Conservation (phyloP, 2,113 vertebrate species). For the Cynoglossus semilaevis region DNA sequence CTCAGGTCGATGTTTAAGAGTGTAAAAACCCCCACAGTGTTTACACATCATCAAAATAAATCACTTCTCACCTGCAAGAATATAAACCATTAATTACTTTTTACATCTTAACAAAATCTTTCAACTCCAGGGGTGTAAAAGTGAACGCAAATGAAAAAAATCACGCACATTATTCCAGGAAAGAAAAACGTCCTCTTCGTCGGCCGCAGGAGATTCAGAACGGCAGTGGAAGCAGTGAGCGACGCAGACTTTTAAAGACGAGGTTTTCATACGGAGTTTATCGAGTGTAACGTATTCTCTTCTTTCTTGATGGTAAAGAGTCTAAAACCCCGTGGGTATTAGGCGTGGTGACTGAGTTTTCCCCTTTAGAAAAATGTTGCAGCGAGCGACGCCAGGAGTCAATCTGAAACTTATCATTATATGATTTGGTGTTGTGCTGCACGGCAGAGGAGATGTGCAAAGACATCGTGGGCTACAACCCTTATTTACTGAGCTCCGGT, state of each 20-base stretch:
- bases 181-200: background rate
- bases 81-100: background rate
- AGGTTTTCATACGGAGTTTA: constrained; percentile 33
- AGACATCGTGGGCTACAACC: constrained; percentile 37
- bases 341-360: constrained; percentile 38
- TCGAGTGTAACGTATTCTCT: constrained; percentile 29
- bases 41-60: constrained; percentile 5
- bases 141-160: background rate
- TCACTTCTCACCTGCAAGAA: background rate
- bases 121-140: background rate
- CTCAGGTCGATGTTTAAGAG: constrained; percentile 23
- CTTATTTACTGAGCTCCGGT: constrained; percentile 53
- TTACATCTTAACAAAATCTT: background rate
- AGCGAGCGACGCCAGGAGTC: constrained; percentile 43
- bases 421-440: constrained; percentile 27
- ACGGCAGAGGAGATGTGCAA: constrained; percentile 27
- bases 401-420: constrained; percentile 56
- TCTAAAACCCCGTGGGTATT: constrained; percentile 28
- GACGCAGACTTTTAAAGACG: constrained; percentile 16
- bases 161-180: constrained; percentile 6
- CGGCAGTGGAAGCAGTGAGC: constrained; percentile 14
- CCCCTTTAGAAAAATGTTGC: constrained; percentile 37
- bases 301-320: constrained; percentile 12
- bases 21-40: constrained; percentile 19
- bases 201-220: constrained; percentile 12